Percentiles rank a stretch among this genome's conserved stretches.
phyloP scores from a whole-genome alignment of 2,797 vertebrate genomes.

The Ibycter americanus region DNA sequence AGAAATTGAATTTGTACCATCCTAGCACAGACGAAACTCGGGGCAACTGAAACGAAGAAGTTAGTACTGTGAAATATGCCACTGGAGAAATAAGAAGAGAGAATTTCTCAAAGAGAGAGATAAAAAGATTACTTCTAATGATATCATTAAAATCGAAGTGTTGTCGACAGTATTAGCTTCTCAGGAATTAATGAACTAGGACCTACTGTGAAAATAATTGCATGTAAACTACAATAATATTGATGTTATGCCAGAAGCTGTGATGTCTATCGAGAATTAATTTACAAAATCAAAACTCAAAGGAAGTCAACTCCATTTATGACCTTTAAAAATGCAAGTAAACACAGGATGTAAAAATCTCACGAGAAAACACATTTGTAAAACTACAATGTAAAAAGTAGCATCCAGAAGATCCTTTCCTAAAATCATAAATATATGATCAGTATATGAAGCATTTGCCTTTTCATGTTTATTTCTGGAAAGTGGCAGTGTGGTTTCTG shows the following conservation, averaged over 20 bases:
- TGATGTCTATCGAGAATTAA: not conserved
- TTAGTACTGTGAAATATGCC: not conserved
- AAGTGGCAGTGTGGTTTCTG: not conserved
- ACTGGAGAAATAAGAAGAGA: not conserved
- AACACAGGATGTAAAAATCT: not conserved
- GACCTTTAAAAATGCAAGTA: not conserved
- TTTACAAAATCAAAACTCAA: conserved; percentile 9
- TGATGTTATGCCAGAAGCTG: not conserved
- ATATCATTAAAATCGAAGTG: conserved; percentile 10
- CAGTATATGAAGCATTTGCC: not conserved
- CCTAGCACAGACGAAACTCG: not conserved
- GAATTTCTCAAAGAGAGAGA: not conserved
- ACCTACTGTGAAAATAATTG: conserved; percentile 30
- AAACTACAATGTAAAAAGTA: not conserved
- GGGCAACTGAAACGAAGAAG: not conserved
- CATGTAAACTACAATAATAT: not conserved
- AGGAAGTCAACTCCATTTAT: not conserved
- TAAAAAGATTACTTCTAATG: conserved; percentile 19
- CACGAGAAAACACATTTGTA: not conserved
- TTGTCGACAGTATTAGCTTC: not conserved
- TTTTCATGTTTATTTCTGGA: not conserved
- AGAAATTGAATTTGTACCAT: not conserved
- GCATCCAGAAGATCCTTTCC: not conserved
- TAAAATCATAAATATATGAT: not conserved
- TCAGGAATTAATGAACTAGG: conserved; percentile 31